Evolutionary conservation across 2,113 vertebrate genomes (phyloP).

Genomic region (Otocyon megalotis): DNA sequence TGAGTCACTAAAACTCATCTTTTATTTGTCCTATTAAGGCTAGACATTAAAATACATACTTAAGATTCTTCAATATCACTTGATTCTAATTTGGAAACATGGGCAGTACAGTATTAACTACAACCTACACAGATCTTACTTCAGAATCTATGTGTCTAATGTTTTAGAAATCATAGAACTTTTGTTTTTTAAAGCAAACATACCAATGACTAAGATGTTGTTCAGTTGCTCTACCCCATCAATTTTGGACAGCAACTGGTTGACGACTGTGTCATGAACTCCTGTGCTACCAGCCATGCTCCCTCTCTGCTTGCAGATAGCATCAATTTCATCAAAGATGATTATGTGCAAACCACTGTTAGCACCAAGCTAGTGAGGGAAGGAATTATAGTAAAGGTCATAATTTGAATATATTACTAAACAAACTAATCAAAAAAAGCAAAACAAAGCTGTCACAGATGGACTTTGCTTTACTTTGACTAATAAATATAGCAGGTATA

Average conservation of each 20-base stretch:
- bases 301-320: slow-evolving; percentile 98
- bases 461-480: neutral
- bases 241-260: slow-evolving; percentile 98
- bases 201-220: slow-evolving; percentile 99
- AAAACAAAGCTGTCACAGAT: slow-evolving; percentile 3
- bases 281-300: slow-evolving; percentile 98
- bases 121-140: neutral
- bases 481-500: neutral
- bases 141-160: neutral
- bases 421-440: slow-evolving; percentile 14
- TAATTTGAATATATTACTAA: slow-evolving; percentile 27
- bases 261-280: slow-evolving; percentile 97
- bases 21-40: slow-evolving; percentile 21
- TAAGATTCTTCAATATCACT: slow-evolving; percentile 15
- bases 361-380: slow-evolving; percentile 91
- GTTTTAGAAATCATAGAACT: neutral
- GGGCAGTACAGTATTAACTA: neutral
- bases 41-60: neutral
- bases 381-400: slow-evolving; percentile 40
- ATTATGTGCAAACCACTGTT: slow-evolving; percentile 99
- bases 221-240: slow-evolving; percentile 98
- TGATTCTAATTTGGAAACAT: slow-evolving; percentile 53
- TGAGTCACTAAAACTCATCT: neutral
- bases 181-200: slow-evolving; percentile 53
- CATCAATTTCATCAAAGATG: slow-evolving; percentile 98